Percentiles rank a stretch among this genome's conserved stretches.
phyloP scores from a whole-genome alignment of 1,140 invertebrate genomes.

The Philaenus spumarius region DNA sequence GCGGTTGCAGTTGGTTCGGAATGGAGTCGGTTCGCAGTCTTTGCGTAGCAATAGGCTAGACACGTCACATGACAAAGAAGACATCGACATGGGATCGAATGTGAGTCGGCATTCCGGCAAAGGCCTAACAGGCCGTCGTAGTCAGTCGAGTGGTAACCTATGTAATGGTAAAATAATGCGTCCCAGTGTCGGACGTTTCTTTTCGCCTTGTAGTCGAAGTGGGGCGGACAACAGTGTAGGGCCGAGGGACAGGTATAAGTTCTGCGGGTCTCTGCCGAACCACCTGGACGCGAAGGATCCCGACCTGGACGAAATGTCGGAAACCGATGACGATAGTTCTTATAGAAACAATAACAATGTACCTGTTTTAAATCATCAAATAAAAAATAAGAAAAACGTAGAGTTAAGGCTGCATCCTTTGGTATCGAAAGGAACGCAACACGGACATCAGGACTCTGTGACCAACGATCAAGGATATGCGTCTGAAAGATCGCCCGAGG shows the following conservation, averaged over 20 bases:
- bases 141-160: slow-evolving; percentile 57
- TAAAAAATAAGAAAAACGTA: slow-evolving; percentile 16
- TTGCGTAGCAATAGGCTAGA: neutral
- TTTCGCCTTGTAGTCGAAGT: slow-evolving; percentile 21
- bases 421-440: neutral
- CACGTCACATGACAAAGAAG: neutral
- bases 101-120: slow-evolving; percentile 62
- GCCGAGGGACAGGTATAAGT: slow-evolving; percentile 41
- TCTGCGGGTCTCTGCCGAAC: slow-evolving; percentile 61
- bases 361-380: slow-evolving; percentile 34
- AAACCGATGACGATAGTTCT: slow-evolving; percentile 47
- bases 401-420: slow-evolving; percentile 21
- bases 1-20: neutral
- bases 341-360: slow-evolving; percentile 55
- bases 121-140: slow-evolving; percentile 56
- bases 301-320: slow-evolving; percentile 41
- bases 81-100: slow-evolving; percentile 57
- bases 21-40: neutral
- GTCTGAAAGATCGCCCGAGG: slow-evolving; percentile 66
- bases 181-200: slow-evolving; percentile 31
- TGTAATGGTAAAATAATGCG: slow-evolving; percentile 40
- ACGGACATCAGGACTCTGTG: neutral
- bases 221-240: slow-evolving; percentile 8
- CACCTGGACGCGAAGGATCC: slow-evolving; percentile 56
- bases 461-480: slow-evolving; percentile 61